These are phyloP conservation scores for Cydia fagiglandana DNA, from an alignment of 1,140 invertebrate species.

Conservation along the genomic window DNA sequence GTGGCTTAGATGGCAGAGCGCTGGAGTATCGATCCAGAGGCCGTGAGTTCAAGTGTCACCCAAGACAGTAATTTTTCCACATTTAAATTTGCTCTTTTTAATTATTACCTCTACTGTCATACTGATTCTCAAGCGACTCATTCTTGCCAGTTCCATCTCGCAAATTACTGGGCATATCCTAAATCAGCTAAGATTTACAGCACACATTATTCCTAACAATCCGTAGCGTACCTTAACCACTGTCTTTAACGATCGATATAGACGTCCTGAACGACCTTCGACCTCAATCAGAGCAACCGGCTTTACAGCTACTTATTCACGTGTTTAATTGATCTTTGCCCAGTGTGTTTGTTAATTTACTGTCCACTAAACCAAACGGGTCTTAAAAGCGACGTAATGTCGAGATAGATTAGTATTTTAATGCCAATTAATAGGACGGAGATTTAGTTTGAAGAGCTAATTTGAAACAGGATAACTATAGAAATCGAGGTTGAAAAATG, in stretches of 20 bases:
- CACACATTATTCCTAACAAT: slow-evolving; percentile 22
- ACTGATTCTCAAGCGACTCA: neutral
- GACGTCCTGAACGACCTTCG: slow-evolving; percentile 15
- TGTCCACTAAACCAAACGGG: neutral
- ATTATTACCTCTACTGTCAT: neutral
- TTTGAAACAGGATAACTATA: too few species aligned
- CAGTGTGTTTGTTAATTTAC: neutral
- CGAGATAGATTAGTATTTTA: neutral
- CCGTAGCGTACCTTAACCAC: neutral
- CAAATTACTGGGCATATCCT: neutral
- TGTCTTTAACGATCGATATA: slow-evolving; percentile 28
- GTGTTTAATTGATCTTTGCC: slow-evolving; percentile 7
- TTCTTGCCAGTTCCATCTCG: neutral
- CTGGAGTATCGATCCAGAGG: too few species aligned
- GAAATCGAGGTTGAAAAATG: too few species aligned
- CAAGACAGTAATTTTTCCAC: too few species aligned
- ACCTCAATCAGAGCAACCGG: slow-evolving; percentile 15
- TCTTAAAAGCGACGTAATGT: neutral
- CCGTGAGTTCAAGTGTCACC: too few species aligned
- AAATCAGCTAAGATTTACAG: slow-evolving; percentile 13
- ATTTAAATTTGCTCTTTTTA: too few species aligned
- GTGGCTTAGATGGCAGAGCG: too few species aligned
- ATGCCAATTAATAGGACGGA: neutral
- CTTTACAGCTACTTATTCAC: slow-evolving; percentile 26
- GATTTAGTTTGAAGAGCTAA: too few species aligned